Evolutionary conservation across 2,113 vertebrate genomes (phyloP), one percentile per base, ranked within the genome.

Genomic region (Plestiodon gilberti): DNA sequence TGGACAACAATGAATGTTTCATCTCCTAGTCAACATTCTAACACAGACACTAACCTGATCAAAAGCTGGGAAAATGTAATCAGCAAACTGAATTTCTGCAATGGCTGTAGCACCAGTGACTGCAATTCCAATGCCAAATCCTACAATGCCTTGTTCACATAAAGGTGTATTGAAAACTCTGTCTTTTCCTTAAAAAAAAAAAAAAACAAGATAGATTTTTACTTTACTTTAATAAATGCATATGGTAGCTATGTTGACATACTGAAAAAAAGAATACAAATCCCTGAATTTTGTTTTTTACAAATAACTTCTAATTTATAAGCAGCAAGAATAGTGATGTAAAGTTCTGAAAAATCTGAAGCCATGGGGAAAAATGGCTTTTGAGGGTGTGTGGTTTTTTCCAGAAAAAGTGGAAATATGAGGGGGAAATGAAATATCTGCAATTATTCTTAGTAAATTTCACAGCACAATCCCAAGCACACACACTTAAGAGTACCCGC

Each of bases 121-220:
- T 38, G 99, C 99, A 69, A 97, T 94, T 89, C 99, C 99, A 71
- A 99, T 99, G 90, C 98, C 98, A 94, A 99, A 99, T 90, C 99
- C 99, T 95, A 99, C 99, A 90, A 99, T 99, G 88, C 99, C 99
- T 94, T 99, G 99, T 93, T 99, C 99, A 96, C 99, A 99, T 74
- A 99, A 95, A 0, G 99, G 99, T 2, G 99, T 99, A 95, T 99
- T 99, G 95, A 99, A 99, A 91, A 99, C 98, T 95, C 99, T 95
- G 73, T 99, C 99, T 95, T 99, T 99, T 90, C 99, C 98, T 99
- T 86, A 11, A 48, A 85, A 57, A 88, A 78, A 13, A 87, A 11
- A 48, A 85, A 55, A 88, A 78, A 13, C 35, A 64, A 85, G 86
- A 83, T 1, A 81, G n/a, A n/a, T n/a, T n/a, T 48, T 48, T 48